Evolutionary conservation across 1,140 invertebrate genomes (phyloP).

Genomic region (Trypoxylus dichotomus): DNA sequence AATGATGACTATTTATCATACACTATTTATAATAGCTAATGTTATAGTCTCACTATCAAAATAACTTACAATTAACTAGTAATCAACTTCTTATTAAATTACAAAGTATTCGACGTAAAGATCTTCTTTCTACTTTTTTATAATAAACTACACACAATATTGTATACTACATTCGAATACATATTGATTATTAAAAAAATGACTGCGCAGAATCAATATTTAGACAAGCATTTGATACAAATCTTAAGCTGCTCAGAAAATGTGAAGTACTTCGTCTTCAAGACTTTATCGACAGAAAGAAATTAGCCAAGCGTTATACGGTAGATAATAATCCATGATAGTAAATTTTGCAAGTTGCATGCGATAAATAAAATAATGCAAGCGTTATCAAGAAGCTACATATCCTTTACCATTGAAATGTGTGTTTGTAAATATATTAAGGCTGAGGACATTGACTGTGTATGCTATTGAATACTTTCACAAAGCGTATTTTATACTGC

Average conservation of each 20-base stretch:
- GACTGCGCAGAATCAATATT: not conserved
- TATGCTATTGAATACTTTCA: not conserved
- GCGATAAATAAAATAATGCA: no score
- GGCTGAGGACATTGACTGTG: not conserved
- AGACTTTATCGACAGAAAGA: no score
- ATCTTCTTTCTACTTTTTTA: slow-evolving; percentile 7
- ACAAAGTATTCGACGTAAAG: not conserved
- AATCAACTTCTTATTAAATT: not conserved
- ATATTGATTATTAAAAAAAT: not conserved
- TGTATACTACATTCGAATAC: not conserved
- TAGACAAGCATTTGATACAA: not conserved
- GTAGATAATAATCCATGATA: no score
- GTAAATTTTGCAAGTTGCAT: no score
- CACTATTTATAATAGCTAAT: slow-evolving; percentile 1
- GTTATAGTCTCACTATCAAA: slow-evolving; percentile 11
- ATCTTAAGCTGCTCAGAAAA: not conserved
- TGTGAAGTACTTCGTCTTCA: not conserved
- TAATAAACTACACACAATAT: not conserved
- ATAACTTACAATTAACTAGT: not conserved
- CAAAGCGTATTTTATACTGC: not conserved
- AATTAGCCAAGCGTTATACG: no score
- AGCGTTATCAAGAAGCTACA: no score
- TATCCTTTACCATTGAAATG: no score
- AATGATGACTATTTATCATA: slow-evolving; percentile 3
- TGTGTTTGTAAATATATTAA: no score